Percentiles rank a stretch among this genome's conserved stretches.
Conservation (phyloP, 2,888 invertebrate genomes). For the Ophioninae sp. region DNA sequence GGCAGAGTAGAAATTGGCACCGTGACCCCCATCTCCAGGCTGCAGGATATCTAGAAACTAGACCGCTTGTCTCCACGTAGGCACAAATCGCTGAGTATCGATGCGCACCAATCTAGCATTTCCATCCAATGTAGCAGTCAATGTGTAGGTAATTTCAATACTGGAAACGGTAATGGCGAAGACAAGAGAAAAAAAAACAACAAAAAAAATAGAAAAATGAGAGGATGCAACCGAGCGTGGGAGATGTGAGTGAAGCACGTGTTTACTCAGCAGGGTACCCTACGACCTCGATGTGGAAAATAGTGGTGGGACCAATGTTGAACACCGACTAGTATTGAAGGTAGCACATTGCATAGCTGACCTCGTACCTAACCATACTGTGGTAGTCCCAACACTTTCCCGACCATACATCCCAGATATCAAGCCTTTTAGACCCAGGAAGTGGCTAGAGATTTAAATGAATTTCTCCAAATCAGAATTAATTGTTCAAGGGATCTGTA, state of each 20-base stretch:
- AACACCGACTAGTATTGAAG: not conserved
- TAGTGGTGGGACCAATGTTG: not conserved
- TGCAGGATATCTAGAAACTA: slow-evolving; percentile 70
- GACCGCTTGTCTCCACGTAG: slow-evolving; percentile 65
- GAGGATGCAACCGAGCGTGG: slow-evolving; percentile 34
- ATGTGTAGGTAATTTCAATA: slow-evolving; percentile 30
- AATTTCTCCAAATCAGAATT: not conserved
- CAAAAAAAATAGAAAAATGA: slow-evolving; percentile 16
- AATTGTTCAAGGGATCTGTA: too few relatives aligned
- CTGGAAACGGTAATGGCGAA: slow-evolving; percentile 22
- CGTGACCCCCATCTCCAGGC: slow-evolving; percentile 74
- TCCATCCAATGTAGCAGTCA: slow-evolving; percentile 32
- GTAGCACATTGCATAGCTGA: not conserved
- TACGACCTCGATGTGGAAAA: not conserved
- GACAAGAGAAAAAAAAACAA: slow-evolving; percentile 22
- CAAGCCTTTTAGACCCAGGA: not conserved
- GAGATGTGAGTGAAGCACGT: slow-evolving; percentile 48
- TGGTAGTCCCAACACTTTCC: not conserved
- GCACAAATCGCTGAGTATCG: slow-evolving; percentile 46
- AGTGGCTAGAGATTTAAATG: not conserved
- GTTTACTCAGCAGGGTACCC: slow-evolving; percentile 8
- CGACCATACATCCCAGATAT: not conserved
- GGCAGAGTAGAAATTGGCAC: slow-evolving; percentile 71
- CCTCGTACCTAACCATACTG: not conserved
- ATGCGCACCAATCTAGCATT: slow-evolving; percentile 24